Conservation (phyloP, 2,113 vertebrate species). For the Pituophis catenifer region DNA sequence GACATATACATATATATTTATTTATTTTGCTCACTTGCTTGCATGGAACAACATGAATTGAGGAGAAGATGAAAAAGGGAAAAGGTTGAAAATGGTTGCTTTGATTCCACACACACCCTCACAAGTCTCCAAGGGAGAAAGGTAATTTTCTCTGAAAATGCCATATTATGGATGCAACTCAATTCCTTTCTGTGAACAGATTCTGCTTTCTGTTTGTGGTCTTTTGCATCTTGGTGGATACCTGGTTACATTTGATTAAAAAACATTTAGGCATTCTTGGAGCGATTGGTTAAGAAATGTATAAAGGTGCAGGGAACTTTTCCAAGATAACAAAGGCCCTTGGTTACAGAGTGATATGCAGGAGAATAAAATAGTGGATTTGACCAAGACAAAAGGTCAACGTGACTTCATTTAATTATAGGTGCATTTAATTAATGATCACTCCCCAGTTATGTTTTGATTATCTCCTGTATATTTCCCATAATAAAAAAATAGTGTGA, state of each 20-base stretch:
- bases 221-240: background rate
- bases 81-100: too few species aligned
- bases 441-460: background rate
- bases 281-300: background rate
- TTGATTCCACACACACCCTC: background rate
- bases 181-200: background rate
- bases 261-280: background rate
- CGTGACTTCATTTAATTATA: background rate
- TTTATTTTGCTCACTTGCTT: slow-evolving; percentile 51
- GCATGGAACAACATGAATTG: background rate
- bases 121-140: background rate
- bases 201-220: background rate
- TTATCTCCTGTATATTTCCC: background rate
- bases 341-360: background rate
- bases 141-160: slow-evolving; percentile 23
- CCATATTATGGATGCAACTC: background rate
- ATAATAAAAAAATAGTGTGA: background rate
- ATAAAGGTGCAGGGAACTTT: background rate
- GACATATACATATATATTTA: background rate
- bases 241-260: background rate
- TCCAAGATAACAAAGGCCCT: background rate
- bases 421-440: background rate
- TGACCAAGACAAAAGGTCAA: background rate
- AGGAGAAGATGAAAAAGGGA: background rate
- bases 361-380: background rate